phyloP scores from a whole-genome alignment of 2,113 vertebrate genomes.

The Bettongia penicillata region DNA sequence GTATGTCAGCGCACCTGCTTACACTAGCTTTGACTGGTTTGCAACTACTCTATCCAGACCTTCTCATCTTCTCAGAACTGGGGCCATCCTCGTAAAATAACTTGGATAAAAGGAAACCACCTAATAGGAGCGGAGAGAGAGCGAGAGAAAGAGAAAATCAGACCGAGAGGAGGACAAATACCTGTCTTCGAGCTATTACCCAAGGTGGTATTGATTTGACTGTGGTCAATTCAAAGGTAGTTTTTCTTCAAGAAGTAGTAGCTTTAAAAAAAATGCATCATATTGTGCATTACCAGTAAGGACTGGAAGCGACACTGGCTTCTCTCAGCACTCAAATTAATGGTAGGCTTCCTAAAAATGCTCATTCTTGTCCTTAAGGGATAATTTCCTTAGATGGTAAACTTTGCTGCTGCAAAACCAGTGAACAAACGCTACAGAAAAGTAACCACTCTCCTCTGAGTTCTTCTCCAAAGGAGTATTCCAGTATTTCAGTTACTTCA shows the following conservation, averaged over 20 bases:
- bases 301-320: background rate
- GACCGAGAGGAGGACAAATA: background rate
- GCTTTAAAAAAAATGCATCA: background rate
- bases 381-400: background rate
- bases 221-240: background rate
- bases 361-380: background rate
- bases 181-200: background rate
- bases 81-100: background rate
- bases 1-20: background rate
- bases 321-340: constrained; percentile 23
- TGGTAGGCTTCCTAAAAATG: background rate
- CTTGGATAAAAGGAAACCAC: background rate
- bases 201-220: background rate
- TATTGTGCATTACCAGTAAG: background rate
- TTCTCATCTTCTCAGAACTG: background rate
- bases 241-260: background rate
- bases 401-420: background rate
- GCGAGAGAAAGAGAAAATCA: background rate
- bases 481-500: background rate
- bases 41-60: background rate
- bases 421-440: background rate
- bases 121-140: background rate
- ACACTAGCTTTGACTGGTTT: background rate
- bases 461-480: constrained; percentile 21
- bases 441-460: background rate